Conservation (phyloP, 2,888 invertebrate genomes). For the Neria commutata region DNA sequence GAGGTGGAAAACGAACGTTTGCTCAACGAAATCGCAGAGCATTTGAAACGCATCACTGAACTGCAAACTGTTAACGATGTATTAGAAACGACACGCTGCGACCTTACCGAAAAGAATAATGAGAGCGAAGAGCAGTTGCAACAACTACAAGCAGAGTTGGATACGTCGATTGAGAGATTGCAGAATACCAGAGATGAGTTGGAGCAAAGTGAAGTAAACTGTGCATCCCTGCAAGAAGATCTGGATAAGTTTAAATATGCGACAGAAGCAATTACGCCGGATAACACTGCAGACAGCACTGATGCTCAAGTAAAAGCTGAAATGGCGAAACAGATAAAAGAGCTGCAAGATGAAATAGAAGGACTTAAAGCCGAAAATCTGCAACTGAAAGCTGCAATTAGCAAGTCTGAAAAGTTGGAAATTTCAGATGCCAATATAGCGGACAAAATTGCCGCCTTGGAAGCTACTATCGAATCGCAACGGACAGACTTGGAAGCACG, state of each 20-base stretch:
- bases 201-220: slow-evolving; percentile 17
- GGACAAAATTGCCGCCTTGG: slow-evolving; percentile 56
- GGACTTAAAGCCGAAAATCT: slow-evolving; percentile 24
- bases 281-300: slow-evolving; percentile 21
- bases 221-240: slow-evolving; percentile 4
- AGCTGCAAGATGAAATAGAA: slow-evolving; percentile 38
- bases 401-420: slow-evolving; percentile 61
- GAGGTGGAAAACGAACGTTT: slow-evolving; percentile 12
- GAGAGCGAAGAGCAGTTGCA: slow-evolving; percentile 60
- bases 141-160: slow-evolving; percentile 57
- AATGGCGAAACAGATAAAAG: slow-evolving; percentile 53
- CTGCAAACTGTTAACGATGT: slow-evolving; percentile 67
- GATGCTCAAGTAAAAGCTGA: slow-evolving; percentile 47
- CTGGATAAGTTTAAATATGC: slow-evolving; percentile 40
- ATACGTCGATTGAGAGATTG: slow-evolving; percentile 62
- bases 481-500: slow-evolving; percentile 65
- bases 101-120: slow-evolving; percentile 61
- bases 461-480: slow-evolving; percentile 63
- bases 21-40: slow-evolving; percentile 16
- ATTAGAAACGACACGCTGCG: slow-evolving; percentile 58
- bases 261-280: background rate
- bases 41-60: slow-evolving; percentile 58
- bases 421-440: slow-evolving; percentile 64
- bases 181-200: slow-evolving; percentile 58
- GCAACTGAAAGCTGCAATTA: slow-evolving; percentile 17